Evolutionary conservation across 2,888 invertebrate genomes (phyloP).

Genomic region (Spilosoma lubricipeda): DNA sequence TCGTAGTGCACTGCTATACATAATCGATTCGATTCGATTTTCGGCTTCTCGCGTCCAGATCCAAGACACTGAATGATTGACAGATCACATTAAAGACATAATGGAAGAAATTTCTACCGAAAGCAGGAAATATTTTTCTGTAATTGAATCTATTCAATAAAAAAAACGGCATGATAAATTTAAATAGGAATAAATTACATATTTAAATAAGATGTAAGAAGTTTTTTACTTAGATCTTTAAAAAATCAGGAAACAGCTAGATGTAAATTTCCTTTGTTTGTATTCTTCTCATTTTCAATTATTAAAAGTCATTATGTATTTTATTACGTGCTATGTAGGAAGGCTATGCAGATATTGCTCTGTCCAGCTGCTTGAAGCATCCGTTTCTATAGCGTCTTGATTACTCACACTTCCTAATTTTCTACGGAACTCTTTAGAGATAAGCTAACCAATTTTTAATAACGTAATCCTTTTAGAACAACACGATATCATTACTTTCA

Average conservation of each 20-base stretch:
- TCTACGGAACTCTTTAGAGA: conserved; percentile 18
- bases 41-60: too few relatives aligned
- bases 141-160: not conserved
- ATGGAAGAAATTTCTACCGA: not conserved
- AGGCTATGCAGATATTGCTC: not conserved
- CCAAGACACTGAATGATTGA: not conserved
- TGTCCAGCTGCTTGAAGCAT: not conserved
- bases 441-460: conserved; percentile 46
- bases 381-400: not conserved
- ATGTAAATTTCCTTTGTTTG: not conserved
- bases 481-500: conserved; percentile 30
- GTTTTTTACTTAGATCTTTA: not conserved
- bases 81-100: not conserved
- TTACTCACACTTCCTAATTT: not conserved
- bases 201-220: not conserved
- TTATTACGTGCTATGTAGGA: too few relatives aligned
- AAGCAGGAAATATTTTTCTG: too few relatives aligned
- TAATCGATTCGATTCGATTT: too few relatives aligned
- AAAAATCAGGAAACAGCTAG: not conserved
- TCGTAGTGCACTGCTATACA: too few relatives aligned
- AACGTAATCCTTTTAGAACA: conserved; percentile 48
- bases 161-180: not conserved
- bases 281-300: not conserved
- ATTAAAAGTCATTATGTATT: not conserved
- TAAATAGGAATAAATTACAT: not conserved